Conservation (phyloP, 2,797 vertebrate genomes). For the Petrocephalus schoutedeni region DNA sequence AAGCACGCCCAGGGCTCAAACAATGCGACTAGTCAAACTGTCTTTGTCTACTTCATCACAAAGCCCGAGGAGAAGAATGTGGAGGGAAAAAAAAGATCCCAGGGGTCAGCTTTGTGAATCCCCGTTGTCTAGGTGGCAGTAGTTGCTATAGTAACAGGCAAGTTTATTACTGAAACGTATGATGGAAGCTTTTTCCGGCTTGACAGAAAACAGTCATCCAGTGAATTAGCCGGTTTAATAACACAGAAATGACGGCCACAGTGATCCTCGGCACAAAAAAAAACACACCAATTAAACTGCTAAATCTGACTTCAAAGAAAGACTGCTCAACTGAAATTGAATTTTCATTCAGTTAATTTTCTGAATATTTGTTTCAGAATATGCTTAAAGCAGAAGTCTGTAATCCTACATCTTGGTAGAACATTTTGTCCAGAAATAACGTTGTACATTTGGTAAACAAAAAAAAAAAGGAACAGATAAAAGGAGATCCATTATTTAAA, state of each 20-base stretch:
- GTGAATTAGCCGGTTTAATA: conserved; percentile 29
- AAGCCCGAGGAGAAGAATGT: conserved; percentile 7
- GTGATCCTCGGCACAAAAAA: background rate
- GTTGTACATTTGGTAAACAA: background rate
- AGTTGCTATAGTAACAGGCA: conserved; percentile 47
- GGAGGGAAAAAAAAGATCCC: conserved; percentile 17
- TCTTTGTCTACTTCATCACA: conserved; percentile 27
- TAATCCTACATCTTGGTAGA: background rate
- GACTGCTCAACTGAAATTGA: background rate
- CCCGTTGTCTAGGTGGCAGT: conserved; percentile 39
- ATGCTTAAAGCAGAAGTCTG: background rate
- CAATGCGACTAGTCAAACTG: background rate
- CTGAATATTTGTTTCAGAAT: background rate
- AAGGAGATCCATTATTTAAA: background rate
- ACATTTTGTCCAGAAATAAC: background rate
- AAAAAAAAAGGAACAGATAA: background rate
- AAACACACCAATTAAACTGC: background rate
- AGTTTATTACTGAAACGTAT: conserved; percentile 37
- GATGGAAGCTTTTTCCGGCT: conserved; percentile 8
- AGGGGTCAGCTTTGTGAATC: conserved; percentile 32
- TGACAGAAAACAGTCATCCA: conserved; percentile 26
- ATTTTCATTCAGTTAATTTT: background rate
- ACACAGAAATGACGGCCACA: conserved; percentile 10
- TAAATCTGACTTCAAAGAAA: conserved; percentile 7
- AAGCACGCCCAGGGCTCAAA: background rate